phyloP scores from a whole-genome alignment of 2,113 vertebrate species.

The Elephantulus edwardii region DNA sequence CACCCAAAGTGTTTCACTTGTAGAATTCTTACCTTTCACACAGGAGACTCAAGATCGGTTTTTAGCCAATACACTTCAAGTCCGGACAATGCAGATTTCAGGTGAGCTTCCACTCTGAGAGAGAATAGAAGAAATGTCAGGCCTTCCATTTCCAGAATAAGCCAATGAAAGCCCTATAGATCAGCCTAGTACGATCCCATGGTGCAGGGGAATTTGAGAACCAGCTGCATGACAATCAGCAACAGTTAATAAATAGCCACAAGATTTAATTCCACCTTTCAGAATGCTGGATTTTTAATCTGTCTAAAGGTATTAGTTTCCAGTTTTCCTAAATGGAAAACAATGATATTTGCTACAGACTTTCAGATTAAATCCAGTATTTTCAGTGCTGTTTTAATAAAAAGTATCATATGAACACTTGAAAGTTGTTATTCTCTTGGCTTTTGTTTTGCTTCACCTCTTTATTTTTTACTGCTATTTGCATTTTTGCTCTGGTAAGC shows the following conservation, averaged over 20 bases:
- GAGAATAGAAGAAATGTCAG: not conserved
- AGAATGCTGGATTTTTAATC: not conserved
- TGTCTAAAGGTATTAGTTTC: not conserved
- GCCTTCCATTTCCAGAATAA: not conserved
- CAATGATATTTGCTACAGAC: not conserved
- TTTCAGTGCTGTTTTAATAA: conserved; percentile 16
- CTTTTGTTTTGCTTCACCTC: not conserved
- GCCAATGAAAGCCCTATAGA: not conserved
- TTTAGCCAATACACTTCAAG: not conserved
- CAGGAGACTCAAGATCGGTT: not conserved
- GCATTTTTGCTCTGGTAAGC: not conserved
- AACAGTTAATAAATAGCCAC: not conserved
- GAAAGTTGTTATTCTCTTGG: not conserved
- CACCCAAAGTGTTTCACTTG: not conserved
- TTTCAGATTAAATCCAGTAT: not conserved
- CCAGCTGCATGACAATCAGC: not conserved
- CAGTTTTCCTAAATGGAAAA: not conserved
- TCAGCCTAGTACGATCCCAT: not conserved
- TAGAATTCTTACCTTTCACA: not conserved
- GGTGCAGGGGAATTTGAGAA: not conserved
- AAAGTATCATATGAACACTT: not conserved
- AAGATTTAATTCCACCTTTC: not conserved
- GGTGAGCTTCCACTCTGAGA: not conserved
- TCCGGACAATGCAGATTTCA: not conserved
- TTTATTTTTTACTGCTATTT: not conserved